Percentiles rank a stretch among this genome's conserved stretches.
These are phyloP conservation scores for Strix occidentalis DNA, from an alignment of 2,797 vertebrate species.

Conservation along the genomic window DNA sequence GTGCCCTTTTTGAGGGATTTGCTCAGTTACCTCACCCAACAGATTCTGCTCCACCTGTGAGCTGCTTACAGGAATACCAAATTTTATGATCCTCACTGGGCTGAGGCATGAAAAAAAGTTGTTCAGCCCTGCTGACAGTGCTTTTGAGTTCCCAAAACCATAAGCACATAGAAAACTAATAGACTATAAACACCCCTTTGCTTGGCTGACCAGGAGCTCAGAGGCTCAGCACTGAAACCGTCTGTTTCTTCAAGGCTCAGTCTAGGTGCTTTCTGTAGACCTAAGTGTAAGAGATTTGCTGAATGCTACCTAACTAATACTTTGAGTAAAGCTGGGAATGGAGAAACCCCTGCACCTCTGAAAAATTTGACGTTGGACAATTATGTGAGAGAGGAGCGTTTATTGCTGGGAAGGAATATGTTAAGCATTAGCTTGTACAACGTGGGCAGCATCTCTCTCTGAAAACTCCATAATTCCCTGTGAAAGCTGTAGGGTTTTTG, in stretches of 20 bases:
- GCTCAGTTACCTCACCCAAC: neutral
- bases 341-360: neutral
- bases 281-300: neutral
- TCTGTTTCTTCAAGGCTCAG: neutral
- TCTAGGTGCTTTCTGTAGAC: neutral
- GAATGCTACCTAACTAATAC: neutral
- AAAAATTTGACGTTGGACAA: fast-evolving
- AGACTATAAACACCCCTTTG: neutral
- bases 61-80: neutral
- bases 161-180: neutral
- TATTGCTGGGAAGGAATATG: neutral
- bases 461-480: neutral
- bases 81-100: neutral
- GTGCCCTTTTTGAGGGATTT: neutral
- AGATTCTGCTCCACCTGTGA: neutral
- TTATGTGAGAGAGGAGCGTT: neutral
- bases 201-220: neutral
- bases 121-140: neutral
- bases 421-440: neutral
- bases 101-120: neutral
- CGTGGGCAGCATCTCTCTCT: neutral
- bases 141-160: neutral
- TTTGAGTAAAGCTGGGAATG: neutral
- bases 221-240: neutral
- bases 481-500: neutral